Conservation (phyloP, 2,113 vertebrate genomes). For the Nerophis lumbriciformis region DNA sequence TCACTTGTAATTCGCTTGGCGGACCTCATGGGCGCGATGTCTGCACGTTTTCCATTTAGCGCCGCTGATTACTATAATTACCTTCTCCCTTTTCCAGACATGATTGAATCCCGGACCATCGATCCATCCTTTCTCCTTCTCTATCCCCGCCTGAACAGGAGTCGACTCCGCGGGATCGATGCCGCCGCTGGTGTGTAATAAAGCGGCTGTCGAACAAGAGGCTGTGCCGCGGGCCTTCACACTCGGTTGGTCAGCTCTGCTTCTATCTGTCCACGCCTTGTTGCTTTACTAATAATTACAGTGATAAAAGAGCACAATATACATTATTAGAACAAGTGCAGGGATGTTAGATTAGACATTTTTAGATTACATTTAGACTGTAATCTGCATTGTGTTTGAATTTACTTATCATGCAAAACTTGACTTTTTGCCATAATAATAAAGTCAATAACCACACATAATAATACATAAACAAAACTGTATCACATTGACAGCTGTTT, state of each 20-base stretch:
- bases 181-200: constrained; percentile 66
- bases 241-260: constrained; percentile 49
- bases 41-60: constrained; percentile 62
- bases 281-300: constrained; percentile 63
- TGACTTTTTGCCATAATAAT: no score
- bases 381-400: no score
- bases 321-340: constrained; percentile 36
- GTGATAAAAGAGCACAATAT: constrained; percentile 52
- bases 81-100: constrained; percentile 60
- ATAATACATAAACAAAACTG: no score
- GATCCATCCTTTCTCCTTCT: constrained; percentile 35
- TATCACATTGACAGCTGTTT: no score
- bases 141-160: constrained; percentile 59
- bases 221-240: constrained; percentile 62
- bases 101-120: constrained; percentile 68
- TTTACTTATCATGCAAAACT: no score
- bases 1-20: constrained; percentile 48
- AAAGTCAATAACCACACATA: no score
- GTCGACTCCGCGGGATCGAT: constrained; percentile 68
- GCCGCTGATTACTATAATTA: constrained; percentile 64
- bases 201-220: constrained; percentile 50
- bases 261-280: constrained; percentile 35
- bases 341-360: background rate
- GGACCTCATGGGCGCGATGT: constrained; percentile 68
- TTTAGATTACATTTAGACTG: no score